A percentile compares a stretch with the other conserved stretches of the same genome.
phyloP scores from a whole-genome alignment of 2,797 vertebrate species.

The Sebastes steindachneri region DNA sequence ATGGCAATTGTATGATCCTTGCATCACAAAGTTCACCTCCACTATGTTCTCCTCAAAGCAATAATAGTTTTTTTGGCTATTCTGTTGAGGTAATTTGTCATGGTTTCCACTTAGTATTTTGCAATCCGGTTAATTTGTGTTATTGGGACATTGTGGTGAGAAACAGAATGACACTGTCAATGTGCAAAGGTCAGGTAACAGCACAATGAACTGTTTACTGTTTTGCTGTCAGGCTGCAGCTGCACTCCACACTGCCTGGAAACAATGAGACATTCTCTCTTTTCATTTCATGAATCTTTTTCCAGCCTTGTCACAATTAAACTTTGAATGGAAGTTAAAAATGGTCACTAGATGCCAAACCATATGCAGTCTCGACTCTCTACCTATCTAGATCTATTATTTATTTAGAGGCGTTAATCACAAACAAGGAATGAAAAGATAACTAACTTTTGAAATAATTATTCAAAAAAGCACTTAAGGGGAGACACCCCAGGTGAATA shows the following conservation, averaged over 20 bases:
- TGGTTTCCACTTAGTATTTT: neutral
- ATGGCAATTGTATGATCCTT: neutral
- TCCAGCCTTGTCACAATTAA: neutral
- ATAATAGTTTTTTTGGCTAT: neutral
- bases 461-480: neutral
- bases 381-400: neutral
- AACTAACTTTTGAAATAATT: neutral
- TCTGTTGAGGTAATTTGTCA: neutral
- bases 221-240: neutral
- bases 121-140: neutral
- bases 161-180: neutral
- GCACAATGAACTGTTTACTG: neutral
- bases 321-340: neutral
- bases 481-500: too few relatives aligned
- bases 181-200: constrained; percentile 49
- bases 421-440: neutral
- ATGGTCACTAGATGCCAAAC: neutral
- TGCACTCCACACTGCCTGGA: neutral
- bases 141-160: neutral
- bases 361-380: neutral
- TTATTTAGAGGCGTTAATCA: neutral
- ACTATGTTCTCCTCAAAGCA: neutral
- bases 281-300: neutral
- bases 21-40: neutral
- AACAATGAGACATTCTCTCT: neutral